phyloP scores from a whole-genome alignment of 2,113 vertebrate species.

The Columba livia region DNA sequence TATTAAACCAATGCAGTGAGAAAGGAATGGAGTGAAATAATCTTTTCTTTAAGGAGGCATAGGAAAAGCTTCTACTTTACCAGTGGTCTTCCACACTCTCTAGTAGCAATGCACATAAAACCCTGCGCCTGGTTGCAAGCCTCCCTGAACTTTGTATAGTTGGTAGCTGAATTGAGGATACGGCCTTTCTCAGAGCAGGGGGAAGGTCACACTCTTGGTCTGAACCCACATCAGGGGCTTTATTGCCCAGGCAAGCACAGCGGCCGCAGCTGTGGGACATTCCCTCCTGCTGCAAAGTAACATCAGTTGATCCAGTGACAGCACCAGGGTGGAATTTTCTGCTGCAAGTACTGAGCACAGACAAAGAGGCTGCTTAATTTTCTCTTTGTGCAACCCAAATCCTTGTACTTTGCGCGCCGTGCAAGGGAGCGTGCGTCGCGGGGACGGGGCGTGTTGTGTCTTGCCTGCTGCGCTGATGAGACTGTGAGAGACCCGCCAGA shows the following conservation, averaged over 20 bases:
- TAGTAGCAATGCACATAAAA: not conserved
- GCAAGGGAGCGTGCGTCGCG: rapidly evolving
- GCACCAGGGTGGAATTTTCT: conserved; percentile 34
- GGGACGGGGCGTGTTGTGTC: not conserved
- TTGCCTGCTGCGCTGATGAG: conserved; percentile 33
- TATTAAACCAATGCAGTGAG: not conserved
- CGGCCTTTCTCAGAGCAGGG: not conserved
- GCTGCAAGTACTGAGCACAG: not conserved
- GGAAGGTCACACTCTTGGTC: not conserved
- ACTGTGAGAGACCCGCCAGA: not conserved
- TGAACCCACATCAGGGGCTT: not conserved
- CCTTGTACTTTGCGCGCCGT: not conserved
- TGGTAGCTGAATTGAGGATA: not conserved
- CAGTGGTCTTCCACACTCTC: rapidly evolving
- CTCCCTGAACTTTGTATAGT: not conserved
- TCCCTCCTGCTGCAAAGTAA: not conserved
- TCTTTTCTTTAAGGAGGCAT: not conserved
- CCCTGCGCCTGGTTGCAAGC: rapidly evolving
- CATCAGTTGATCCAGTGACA: not conserved
- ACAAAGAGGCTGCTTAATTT: not conserved
- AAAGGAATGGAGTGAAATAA: not conserved
- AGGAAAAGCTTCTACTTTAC: not conserved
- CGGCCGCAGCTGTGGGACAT: not conserved
- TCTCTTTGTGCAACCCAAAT: not conserved
- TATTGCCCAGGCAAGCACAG: not conserved